Evolutionary conservation across 2,113 vertebrate species (phyloP).

Genomic region (Cebus imitator): DNA sequence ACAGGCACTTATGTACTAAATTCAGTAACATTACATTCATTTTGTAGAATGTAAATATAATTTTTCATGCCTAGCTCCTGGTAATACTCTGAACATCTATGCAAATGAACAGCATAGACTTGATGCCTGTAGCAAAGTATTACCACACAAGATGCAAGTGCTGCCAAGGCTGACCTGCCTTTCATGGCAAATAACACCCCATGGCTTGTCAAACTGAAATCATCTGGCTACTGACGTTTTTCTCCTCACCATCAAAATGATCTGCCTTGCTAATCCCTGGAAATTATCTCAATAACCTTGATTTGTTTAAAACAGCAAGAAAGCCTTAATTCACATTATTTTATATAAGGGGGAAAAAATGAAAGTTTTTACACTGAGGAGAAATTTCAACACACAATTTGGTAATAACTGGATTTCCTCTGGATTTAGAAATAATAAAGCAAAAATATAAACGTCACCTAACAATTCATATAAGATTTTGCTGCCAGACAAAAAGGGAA

Average conservation of each 20-base stretch:
- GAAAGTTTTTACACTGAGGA: neutral
- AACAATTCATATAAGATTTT: neutral
- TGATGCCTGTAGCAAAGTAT: constrained; percentile 46
- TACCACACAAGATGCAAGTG: constrained; percentile 41
- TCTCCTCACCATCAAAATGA: neutral
- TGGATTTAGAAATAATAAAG: neutral
- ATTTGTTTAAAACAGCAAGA: neutral
- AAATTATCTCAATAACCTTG: constrained; percentile 9
- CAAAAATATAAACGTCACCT: neutral
- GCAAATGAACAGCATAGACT: constrained; percentile 72
- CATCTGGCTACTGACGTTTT: constrained; percentile 27
- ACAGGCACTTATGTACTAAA: constrained; percentile 66
- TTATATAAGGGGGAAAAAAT: neutral
- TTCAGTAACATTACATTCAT: constrained; percentile 55
- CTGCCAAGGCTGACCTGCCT: neutral
- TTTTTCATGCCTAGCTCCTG: constrained; percentile 2
- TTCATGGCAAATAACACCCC: constrained; percentile 43
- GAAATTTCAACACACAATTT: constrained; percentile 13
- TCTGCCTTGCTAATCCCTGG: neutral
- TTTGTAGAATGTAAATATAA: constrained; percentile 68
- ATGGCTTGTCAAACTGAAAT: constrained; percentile 51
- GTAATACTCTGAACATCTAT: constrained; percentile 57
- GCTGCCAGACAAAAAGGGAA: neutral
- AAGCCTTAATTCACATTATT: constrained; percentile 17
- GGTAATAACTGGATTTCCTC: neutral